Base-by-base conservation (phyloP, 2,797 vertebrate species). In the Diplodus puntazzo region DNA sequence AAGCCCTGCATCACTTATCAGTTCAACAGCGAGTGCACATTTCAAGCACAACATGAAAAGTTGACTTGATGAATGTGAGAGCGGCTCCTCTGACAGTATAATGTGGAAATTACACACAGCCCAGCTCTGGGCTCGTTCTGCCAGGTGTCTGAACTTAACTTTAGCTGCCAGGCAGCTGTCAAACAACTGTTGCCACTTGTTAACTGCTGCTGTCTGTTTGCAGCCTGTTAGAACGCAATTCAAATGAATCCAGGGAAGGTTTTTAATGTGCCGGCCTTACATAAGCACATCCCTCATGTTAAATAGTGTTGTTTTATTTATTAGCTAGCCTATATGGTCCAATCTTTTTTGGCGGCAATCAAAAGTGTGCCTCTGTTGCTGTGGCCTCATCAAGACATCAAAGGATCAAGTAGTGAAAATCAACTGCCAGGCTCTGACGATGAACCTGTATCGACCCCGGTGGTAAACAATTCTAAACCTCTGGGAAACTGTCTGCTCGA, bases 151-250 rank as follows among this genome's bases (percentile, higher is more conserved):
- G 25, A 75, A 70, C 45, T 73, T 49, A 16, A 43, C 27, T 45
- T 42, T 17, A 55, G 21, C 12, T 53, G 54, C 62, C 43, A 62
- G 62, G 53, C 20, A 78, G 62, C 59, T 66, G 74, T 79, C 58
- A 55, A 57, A 69, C 21, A 76, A 50, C 34, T 69, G 18, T 23
- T 62, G 12, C 39, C 43, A 1, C 62, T 52, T 68, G 63, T 73
- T 61, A 57, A 45, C 34, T 39, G 49, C 34, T 46, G 50, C 49
- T 67, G 17, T 21, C 64, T 52, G 59, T 69, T 45, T 46, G 23
- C 16, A 48, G 12, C 10, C 39, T 34, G 3, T 63, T 67, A 46
- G 42, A 64, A 4, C 6, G 59, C 43, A 49, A 20, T 59, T 30
- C 49, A 45, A 17, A 25, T 21, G 42, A 77, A 72, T 50, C 11